Evolutionary conservation across 1,140 invertebrate genomes (phyloP).

Genomic region (Medauroidea extradentata): DNA sequence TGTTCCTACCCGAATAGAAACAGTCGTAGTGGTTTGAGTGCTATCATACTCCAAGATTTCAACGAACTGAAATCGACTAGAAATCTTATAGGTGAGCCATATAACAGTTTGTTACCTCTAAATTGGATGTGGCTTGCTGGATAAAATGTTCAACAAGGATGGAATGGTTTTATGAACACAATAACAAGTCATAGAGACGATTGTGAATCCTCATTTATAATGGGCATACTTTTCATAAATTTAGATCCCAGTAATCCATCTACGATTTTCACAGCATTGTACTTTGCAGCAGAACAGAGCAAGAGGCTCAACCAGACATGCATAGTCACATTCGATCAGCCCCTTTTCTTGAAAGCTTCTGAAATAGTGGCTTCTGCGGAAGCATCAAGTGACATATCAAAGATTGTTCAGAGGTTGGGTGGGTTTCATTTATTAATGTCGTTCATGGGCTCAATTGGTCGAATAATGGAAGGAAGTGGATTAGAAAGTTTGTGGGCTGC

Average conservation of each 20-base stretch:
- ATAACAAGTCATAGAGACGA: constrained; percentile 8
- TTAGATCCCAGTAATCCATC: constrained; percentile 23
- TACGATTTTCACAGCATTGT: constrained; percentile 25
- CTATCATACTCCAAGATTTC: background rate
- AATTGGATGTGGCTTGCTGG: constrained; percentile 22
- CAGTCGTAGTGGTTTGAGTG: background rate
- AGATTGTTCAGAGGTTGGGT: constrained; percentile 19
- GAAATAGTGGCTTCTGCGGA: constrained; percentile 17
- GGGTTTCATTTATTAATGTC: constrained; percentile 41
- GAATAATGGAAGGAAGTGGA: constrained; percentile 39
- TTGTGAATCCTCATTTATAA: constrained; percentile 12
- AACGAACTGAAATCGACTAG: background rate
- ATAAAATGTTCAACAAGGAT: constrained; percentile 20
- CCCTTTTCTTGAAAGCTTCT: constrained; percentile 32
- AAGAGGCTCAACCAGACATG: constrained; percentile 19
- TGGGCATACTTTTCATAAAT: constrained; percentile 26
- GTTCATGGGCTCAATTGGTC: constrained; percentile 39
- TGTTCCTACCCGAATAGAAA: background rate
- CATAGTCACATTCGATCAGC: constrained; percentile 38
- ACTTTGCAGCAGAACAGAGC: constrained; percentile 12
- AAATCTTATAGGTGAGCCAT: background rate
- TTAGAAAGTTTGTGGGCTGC: constrained; percentile 32
- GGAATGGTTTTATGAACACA: constrained; percentile 27
- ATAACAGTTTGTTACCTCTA: constrained; percentile 1
- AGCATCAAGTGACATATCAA: background rate